A percentile compares a stretch with the other conserved stretches of the same genome.
These are phyloP conservation scores for Cataglyphis albicans DNA, from an alignment of 2,888 invertebrate genomes.

Conservation along the genomic window DNA sequence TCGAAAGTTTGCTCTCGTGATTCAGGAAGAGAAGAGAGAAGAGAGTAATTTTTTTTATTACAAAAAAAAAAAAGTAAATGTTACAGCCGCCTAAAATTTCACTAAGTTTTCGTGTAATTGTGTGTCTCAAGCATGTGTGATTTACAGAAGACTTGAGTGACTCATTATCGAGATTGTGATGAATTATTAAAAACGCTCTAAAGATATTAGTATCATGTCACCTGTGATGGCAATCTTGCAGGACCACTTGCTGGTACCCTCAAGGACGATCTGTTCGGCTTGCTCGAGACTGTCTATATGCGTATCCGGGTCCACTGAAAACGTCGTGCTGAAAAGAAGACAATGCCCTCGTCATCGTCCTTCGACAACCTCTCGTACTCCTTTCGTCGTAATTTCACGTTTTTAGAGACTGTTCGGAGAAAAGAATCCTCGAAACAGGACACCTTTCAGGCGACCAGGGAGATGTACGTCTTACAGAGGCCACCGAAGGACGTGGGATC, in stretches of 20 bases:
- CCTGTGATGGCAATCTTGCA: slow-evolving; percentile 99
- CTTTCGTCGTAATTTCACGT: slow-evolving; percentile 8
- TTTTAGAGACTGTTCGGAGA: not conserved
- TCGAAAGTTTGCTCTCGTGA: slow-evolving; percentile 27
- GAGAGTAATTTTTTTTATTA: not conserved
- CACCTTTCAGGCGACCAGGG: not conserved
- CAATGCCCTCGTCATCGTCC: slow-evolving; percentile 82
- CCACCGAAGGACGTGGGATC: slow-evolving; percentile 70
- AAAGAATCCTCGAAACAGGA: not conserved
- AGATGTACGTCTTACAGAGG: slow-evolving; percentile 64
- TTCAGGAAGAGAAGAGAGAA: slow-evolving; percentile 1
- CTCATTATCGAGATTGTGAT: slow-evolving; percentile 59
- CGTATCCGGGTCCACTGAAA: slow-evolving; percentile 98
- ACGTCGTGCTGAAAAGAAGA: slow-evolving; percentile 94
- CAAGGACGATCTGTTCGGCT: slow-evolving; percentile 98
- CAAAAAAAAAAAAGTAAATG: not conserved
- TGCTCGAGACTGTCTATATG: slow-evolving; percentile 99
- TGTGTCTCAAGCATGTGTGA: slow-evolving; percentile 60
- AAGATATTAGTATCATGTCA: slow-evolving; percentile 84
- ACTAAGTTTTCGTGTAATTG: slow-evolving; percentile 29
- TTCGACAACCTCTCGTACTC: slow-evolving; percentile 73
- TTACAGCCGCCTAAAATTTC: not conserved
- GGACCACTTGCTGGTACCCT: slow-evolving; percentile 99
- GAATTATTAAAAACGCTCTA: slow-evolving; percentile 67
- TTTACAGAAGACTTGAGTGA: slow-evolving; percentile 48